Evolutionary conservation across 2,888 invertebrate genomes (phyloP), one percentile per base, ranked within the genome.

Genomic region (Hemicrepidius hirtus): DNA sequence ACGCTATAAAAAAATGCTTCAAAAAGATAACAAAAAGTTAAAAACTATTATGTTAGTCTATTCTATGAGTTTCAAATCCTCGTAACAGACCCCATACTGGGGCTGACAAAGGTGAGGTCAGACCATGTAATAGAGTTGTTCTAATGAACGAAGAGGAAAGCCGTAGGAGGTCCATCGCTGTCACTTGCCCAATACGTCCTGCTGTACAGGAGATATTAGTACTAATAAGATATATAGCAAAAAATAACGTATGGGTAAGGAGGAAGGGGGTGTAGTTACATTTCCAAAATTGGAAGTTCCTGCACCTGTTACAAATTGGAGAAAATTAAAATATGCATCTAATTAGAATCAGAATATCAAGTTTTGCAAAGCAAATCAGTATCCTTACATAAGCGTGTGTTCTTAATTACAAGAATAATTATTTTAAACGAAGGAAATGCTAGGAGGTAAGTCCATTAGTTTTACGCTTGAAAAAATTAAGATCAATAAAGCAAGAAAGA

Each of bases 81-180:
- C 40, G 67, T 67, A 72, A 53, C 50, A 46, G 75, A 74, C 71
- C 66, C 75, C 83, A 82, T 77, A 79, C 79, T 40, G 83, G 44
- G 80, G 55, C 77, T 76, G 78, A 82, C 82, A 81, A 82, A 81
- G 81, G 76, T 75, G 78, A 79, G 81, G 80, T 81, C 81, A 80
- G 76, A 75, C 75, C 80, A 77, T 81, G 82, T 82, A 83, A 83
- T 82, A 81, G 83, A 83, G 82, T 82, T 82, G 82, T 82, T 78
- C 82, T 83, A 83, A 83, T 83, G 82, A 83, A 79, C 81, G 82
- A 82, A 82, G 81, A 77, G 78, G 77, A 68, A 70, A 75, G 62
- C 80, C 28, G 71, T 77, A 69, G 80, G 81, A 77, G 78, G 81
- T 75, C 71, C 68, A 76, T 73, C 69, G 74, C 80, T 81, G 81